Evolutionary conservation across 2,113 vertebrate species (phyloP), one percentile per base, ranked within the genome.

Genomic region (Penelope pileata): DNA sequence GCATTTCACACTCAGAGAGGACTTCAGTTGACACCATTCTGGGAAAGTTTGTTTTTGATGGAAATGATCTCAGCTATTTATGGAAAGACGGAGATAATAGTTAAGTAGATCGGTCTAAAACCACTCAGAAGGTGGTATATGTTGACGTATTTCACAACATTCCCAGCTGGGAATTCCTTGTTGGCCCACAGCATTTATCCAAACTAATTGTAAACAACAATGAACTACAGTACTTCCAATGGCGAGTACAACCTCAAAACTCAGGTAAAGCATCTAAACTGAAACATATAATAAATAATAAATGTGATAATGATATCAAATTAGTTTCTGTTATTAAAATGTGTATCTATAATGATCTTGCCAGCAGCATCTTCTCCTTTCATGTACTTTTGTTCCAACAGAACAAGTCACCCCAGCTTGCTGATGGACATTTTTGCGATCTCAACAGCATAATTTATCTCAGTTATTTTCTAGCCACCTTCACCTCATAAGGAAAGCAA

Each of bases 71-170:
- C 8, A 97, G 97, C 21, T 95, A 36, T 26, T 94, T 98, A 90
- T 98, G 98, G 98, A 98, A 97, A 83, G 45, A 83, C 9, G 85
- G 38, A 6, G 95, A 98, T n/a, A 2, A 12, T 8, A 69, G 91
- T 0, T 98, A 98, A 2, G 6, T 79, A 1, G 38, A 26, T 15
- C 77, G 98, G 74, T 98, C 98, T 83, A 94, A 81, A 73, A 9
- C 92, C 36, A 97, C 98, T 6, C 85, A 23, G 19, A 98, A 97
- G 84, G 92, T 99, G 84, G 97, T 94, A 5, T 7, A 92, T 66
- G 98, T 99, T 27, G 98, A 98, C 40, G 94, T 98, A 91, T 98
- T 98, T 4, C 4, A 16, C 4, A 99, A 3, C 27, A 98, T 98
- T 59, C 96, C 96, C 8, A 1, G 22, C 1, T 10, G 95, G 7